Evolutionary conservation across 2,888 invertebrate species (phyloP).

Genomic region (Acleris literana): DNA sequence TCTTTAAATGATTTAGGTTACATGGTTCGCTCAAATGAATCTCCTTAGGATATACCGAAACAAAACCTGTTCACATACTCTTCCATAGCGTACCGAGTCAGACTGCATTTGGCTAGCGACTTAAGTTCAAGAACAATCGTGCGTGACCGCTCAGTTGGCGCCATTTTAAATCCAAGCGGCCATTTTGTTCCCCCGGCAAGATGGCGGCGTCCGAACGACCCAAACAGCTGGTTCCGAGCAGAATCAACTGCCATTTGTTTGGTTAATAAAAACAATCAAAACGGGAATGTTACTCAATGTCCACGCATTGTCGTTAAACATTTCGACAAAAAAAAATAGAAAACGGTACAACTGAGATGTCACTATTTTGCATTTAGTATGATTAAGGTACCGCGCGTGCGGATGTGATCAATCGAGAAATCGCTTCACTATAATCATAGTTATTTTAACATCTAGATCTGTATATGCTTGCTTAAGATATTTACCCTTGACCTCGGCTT

Average conservation of each 20-base stretch:
- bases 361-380: conserved; percentile 63
- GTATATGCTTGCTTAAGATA: conserved; percentile 68
- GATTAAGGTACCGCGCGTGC: conserved; percentile 66
- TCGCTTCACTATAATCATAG: conserved; percentile 72
- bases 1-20: conserved; percentile 1
- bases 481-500: conserved; percentile 65
- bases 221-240: conserved; percentile 67
- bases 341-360: conserved; percentile 55
- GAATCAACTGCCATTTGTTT: conserved; percentile 71
- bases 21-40: conserved; percentile 50
- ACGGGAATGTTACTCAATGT: conserved; percentile 74
- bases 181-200: conserved; percentile 53
- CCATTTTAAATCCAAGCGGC: conserved; percentile 58
- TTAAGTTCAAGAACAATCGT: conserved; percentile 53
- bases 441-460: conserved; percentile 71
- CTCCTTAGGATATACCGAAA: conserved; percentile 43
- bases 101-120: conserved; percentile 54
- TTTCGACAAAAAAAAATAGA: conserved; percentile 63
- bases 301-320: conserved; percentile 65
- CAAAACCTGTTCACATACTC: conserved; percentile 60
- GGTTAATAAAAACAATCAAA: conserved; percentile 50
- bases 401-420: conserved; percentile 71
- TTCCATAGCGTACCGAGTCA: conserved; percentile 53
- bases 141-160: conserved; percentile 56
- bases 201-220: conserved; percentile 73